These are phyloP conservation scores for Luehdorfia chinensis DNA, from an alignment of 1,140 invertebrate species.

Conservation along the genomic window DNA sequence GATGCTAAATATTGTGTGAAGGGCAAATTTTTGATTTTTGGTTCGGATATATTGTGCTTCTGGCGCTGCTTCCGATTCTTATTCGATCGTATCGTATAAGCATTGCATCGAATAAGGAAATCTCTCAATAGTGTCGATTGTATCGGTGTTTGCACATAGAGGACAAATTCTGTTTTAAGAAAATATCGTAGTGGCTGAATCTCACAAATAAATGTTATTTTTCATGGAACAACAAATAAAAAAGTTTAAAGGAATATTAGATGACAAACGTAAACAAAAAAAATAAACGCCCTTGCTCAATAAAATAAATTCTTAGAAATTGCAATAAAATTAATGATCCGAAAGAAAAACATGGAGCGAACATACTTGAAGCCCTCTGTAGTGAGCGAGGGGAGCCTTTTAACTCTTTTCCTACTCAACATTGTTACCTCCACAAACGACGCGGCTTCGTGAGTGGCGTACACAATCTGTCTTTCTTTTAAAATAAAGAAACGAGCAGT, in stretches of 20 bases:
- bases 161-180: too few relatives aligned
- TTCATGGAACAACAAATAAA: too few relatives aligned
- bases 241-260: slow-evolving; percentile 1
- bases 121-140: too few relatives aligned
- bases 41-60: too few relatives aligned
- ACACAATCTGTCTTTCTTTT: slow-evolving; percentile 11
- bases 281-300: slow-evolving; percentile 1
- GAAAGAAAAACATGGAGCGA: slow-evolving; percentile 38
- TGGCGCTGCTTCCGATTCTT: too few relatives aligned
- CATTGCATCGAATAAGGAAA: too few relatives aligned
- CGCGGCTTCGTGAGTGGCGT: slow-evolving; percentile 40
- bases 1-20: too few relatives aligned
- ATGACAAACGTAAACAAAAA: background rate
- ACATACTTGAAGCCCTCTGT: slow-evolving; percentile 29
- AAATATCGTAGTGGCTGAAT: too few relatives aligned
- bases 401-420: slow-evolving; percentile 63
- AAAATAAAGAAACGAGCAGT: slow-evolving; percentile 12
- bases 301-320: slow-evolving; percentile 23
- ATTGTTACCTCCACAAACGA: slow-evolving; percentile 67
- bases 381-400: slow-evolving; percentile 36
- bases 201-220: too few relatives aligned
- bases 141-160: too few relatives aligned
- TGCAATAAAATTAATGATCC: slow-evolving; percentile 50
- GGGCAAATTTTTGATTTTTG: too few relatives aligned
- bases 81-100: too few relatives aligned